Evolutionary conservation across 2,888 invertebrate species (phyloP).

Genomic region (Microchrysa polita): DNA sequence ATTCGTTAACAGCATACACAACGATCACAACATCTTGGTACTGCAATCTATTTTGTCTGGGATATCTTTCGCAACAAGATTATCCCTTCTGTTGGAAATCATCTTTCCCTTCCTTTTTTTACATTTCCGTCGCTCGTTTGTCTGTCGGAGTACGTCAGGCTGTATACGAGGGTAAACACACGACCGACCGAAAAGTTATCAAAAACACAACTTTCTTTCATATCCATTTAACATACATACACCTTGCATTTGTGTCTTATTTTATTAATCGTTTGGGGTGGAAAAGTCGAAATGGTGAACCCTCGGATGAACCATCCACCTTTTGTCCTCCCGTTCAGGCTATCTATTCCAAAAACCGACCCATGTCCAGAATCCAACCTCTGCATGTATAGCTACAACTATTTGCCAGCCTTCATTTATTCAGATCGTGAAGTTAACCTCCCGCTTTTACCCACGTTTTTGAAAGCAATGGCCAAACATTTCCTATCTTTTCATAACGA

Average conservation of each 20-base stretch:
- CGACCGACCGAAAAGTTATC: slow-evolving; percentile 26
- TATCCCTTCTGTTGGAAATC: slow-evolving; percentile 18
- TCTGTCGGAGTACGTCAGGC: not conserved
- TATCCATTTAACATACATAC: slow-evolving; percentile 42
- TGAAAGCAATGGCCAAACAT: slow-evolving; percentile 36
- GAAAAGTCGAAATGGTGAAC: slow-evolving; percentile 29
- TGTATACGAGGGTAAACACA: not conserved
- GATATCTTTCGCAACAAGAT: slow-evolving; percentile 7
- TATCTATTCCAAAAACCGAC: slow-evolving; percentile 9
- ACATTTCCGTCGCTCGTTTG: slow-evolving; percentile 1
- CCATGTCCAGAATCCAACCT: slow-evolving; percentile 10
- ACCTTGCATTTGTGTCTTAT: slow-evolving; percentile 43
- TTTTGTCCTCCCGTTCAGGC: not conserved
- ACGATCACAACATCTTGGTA: not conserved
- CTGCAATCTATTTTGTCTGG: slow-evolving; percentile 31
- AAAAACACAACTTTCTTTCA: slow-evolving; percentile 41
- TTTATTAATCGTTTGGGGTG: slow-evolving; percentile 39
- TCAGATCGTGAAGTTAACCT: not conserved
- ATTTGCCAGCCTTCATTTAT: not conserved
- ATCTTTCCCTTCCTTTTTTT: slow-evolving; percentile 10
- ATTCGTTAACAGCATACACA: slow-evolving; percentile 32
- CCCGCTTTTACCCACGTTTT: slow-evolving; percentile 13
- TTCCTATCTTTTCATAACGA: slow-evolving; percentile 28
- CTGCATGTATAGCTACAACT: too few species aligned
- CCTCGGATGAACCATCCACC: not conserved